Base-by-base conservation (phyloP, 2,113 vertebrate species). In the Elgaria multicarinata region DNA sequence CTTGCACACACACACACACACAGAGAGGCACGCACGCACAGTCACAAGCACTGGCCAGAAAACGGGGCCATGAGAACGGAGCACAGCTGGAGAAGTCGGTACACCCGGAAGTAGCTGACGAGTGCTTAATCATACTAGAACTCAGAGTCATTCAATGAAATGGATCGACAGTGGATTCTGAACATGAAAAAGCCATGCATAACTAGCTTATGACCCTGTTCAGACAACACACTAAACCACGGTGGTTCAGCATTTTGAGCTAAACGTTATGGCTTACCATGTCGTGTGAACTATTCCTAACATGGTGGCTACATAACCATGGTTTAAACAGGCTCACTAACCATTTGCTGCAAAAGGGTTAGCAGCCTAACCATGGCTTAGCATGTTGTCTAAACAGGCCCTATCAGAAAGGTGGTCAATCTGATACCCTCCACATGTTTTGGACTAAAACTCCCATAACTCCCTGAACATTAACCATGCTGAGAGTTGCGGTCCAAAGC, bases 21-120 rank as follows among this genome's bases (percentile, higher is more conserved):
- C n/a, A n/a, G n/a, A n/a, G n/a, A n/a, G 2, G 33, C 2, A 12
- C n/a, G n/a, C 33, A 36, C 18, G 8, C 83, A 85, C 39, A 36
- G 18, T 42, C 42, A 46, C 89, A 93, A 88, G 87, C 80, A 83
- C 87, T 33, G 84, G 82, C 88, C 92, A 94, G 87, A 94, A 94
- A 93, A 91, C 83, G 93, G 92, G 95, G 94, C 90, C 94, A 93
- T 93, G 93, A 93, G 94, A 95, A 96, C 93, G 92, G 92, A 94
- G 90, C 90, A 74, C 88, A 90, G 91, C 88, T 92, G 90, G 33
- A 10, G 85, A 94, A 91, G 90, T 3, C 87, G 91, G 83, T 75
- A 91, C 88, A 88, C 83, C 93, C 93, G 90, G 83, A 16, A 39
- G 89, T 85, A 79, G 1, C 66, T 0, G 1, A 82, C 80, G 22